phyloP scores from a whole-genome alignment of 2,888 invertebrate species.

The Iselma pallidipennis region DNA sequence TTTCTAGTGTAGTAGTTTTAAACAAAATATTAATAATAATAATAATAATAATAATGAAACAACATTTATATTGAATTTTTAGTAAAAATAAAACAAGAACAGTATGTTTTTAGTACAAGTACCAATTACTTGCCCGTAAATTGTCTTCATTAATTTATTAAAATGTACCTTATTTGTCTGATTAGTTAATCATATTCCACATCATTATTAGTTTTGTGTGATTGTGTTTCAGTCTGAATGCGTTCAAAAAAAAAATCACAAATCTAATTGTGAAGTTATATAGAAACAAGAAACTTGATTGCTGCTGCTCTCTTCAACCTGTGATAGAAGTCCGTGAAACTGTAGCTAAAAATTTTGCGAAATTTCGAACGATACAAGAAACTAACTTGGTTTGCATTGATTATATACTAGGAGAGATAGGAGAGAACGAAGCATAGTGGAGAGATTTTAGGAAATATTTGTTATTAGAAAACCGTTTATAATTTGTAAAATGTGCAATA shows the following conservation, averaged over 20 bases:
- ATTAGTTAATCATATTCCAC: conserved; percentile 23
- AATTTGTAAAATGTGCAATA: conserved; percentile 36
- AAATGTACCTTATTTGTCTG: conserved; percentile 26
- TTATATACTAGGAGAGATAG: conserved; percentile 1
- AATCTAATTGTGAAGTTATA: conserved; percentile 1
- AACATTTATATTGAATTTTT: conserved; percentile 18
- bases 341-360: conserved; percentile 17
- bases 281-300: conserved; percentile 2
- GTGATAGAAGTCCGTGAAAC: conserved; percentile 49
- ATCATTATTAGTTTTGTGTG: conserved; percentile 24
- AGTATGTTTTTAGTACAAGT: conserved; percentile 47
- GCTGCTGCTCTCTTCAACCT: conserved; percentile 52
- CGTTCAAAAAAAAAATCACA: conserved; percentile 25
- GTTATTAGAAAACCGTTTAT: conserved; percentile 21
- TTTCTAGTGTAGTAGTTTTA: conserved; percentile 13
- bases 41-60: neutral
- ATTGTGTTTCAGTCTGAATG: conserved; percentile 34
- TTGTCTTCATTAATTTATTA: conserved; percentile 25
- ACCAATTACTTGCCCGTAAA: conserved; percentile 49
- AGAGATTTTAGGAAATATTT: conserved; percentile 16
- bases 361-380: neutral
- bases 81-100: conserved; percentile 28
- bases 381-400: conserved; percentile 33
- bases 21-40: neutral
- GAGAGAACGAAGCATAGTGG: too few relatives aligned